These are phyloP conservation scores for Heteromormyrus szaboi DNA, from an alignment of 2,797 vertebrate species.

Conservation along the genomic window DNA sequence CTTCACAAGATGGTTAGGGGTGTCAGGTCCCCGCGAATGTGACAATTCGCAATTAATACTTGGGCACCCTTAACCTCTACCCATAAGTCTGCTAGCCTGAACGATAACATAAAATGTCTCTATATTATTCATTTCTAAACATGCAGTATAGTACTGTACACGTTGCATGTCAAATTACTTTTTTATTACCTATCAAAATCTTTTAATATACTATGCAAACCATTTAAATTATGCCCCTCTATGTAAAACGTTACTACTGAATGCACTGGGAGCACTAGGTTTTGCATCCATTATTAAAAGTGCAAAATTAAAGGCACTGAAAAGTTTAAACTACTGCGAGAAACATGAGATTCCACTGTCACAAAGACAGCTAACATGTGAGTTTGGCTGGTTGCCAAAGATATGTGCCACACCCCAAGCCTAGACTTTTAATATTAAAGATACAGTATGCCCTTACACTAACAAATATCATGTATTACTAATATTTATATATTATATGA, in stretches of 20 bases:
- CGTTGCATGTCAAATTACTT: not conserved
- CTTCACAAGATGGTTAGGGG: not conserved
- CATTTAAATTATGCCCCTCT: not conserved
- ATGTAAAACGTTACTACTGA: not conserved
- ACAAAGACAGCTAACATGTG: not conserved
- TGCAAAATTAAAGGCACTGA: not conserved
- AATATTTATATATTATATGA: not conserved
- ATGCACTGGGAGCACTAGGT: not conserved
- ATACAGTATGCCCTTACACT: not conserved
- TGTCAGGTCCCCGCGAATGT: not conserved
- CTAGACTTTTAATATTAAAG: not conserved
- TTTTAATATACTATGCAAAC: not conserved
- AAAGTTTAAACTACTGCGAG: not conserved
- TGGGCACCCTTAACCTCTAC: not conserved
- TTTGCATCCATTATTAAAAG: not conserved
- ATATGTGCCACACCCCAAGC: not conserved
- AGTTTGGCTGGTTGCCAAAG: not conserved
- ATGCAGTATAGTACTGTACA: not conserved
- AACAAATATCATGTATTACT: not conserved
- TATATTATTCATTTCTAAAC: not conserved
- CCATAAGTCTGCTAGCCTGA: not conserved
- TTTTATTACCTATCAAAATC: not conserved
- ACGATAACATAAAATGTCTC: not conserved
- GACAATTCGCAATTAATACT: not conserved
- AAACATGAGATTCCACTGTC: not conserved